A percentile compares a stretch with the other conserved stretches of the same genome.
These are phyloP conservation scores for Hyperoplus immaculatus DNA, from an alignment of 2,797 vertebrate species.

Conservation along the genomic window DNA sequence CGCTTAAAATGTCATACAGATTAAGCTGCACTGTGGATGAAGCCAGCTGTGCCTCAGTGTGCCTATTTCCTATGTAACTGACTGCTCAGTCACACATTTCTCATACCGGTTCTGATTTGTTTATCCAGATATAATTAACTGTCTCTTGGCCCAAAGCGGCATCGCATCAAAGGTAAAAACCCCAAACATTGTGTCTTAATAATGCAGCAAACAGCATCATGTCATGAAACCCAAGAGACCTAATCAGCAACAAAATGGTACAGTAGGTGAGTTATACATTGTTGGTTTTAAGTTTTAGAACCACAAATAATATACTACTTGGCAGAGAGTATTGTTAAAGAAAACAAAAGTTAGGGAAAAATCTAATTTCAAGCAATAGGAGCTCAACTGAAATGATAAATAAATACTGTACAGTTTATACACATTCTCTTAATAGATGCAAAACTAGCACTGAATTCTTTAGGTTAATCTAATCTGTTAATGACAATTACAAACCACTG, in stretches of 20 bases:
- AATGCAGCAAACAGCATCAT: slow-evolving; percentile 27
- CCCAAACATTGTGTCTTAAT: slow-evolving; percentile 30
- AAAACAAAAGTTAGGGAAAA: background rate
- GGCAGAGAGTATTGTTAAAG: no score
- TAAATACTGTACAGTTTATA: background rate
- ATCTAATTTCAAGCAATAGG: background rate
- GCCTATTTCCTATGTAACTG: background rate
- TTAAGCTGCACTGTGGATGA: background rate
- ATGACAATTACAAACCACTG: background rate
- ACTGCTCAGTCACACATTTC: slow-evolving; percentile 2
- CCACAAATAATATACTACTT: background rate
- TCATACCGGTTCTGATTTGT: slow-evolving; percentile 43
- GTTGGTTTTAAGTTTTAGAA: background rate
- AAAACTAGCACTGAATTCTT: no score
- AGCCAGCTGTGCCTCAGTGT: background rate
- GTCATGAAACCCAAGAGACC: slow-evolving; percentile 12
- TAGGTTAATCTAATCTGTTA: background rate
- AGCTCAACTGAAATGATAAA: background rate
- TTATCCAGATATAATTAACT: slow-evolving; percentile 49
- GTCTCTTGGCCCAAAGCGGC: slow-evolving; percentile 24
- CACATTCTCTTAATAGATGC: no score
- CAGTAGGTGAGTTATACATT: no score
- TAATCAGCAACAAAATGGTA: background rate
- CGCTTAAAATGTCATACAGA: background rate
- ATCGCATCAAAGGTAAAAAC: slow-evolving; percentile 31